Conservation (phyloP, 2,888 invertebrate genomes). For the Thumatha senex region DNA sequence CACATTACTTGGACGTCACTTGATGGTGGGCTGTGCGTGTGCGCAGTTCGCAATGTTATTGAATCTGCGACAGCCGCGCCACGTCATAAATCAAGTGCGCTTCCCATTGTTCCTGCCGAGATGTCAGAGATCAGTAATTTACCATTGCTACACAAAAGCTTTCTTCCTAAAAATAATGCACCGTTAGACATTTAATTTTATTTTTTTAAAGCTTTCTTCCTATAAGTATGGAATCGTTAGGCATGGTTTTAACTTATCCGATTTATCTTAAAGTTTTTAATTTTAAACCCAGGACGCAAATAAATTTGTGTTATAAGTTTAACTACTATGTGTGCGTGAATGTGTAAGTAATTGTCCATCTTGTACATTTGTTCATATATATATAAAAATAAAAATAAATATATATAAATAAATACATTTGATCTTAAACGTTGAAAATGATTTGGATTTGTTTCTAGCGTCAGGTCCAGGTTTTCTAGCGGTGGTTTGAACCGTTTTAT, state of each 20-base stretch:
- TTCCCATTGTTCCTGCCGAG: constrained; percentile 73
- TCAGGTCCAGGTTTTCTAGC: too few species aligned
- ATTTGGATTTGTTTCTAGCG: too few species aligned
- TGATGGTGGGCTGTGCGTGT: constrained; percentile 50
- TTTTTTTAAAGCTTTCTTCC: constrained; percentile 7
- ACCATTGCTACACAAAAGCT: constrained; percentile 66
- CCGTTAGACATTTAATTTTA: background rate
- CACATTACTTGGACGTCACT: constrained; percentile 44
- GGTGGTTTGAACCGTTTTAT: too few species aligned
- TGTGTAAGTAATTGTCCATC: background rate
- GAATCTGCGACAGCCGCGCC: constrained; percentile 58
- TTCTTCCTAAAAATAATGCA: constrained; percentile 20
- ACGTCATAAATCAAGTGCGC: constrained; percentile 63
- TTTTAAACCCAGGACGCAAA: background rate
- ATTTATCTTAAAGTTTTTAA: background rate
- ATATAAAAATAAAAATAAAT: too few species aligned
- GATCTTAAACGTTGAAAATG: too few species aligned
- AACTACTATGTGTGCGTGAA: background rate
- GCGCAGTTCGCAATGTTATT: constrained; percentile 56
- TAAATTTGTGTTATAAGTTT: too few species aligned
- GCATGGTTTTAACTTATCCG: too few species aligned
- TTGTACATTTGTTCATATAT: too few species aligned
- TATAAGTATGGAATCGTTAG: too few species aligned
- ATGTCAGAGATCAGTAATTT: constrained; percentile 82
- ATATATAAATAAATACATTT: too few species aligned